Evolutionary conservation across 2,888 invertebrate genomes (phyloP).

Genomic region (Andrena bucephala): DNA sequence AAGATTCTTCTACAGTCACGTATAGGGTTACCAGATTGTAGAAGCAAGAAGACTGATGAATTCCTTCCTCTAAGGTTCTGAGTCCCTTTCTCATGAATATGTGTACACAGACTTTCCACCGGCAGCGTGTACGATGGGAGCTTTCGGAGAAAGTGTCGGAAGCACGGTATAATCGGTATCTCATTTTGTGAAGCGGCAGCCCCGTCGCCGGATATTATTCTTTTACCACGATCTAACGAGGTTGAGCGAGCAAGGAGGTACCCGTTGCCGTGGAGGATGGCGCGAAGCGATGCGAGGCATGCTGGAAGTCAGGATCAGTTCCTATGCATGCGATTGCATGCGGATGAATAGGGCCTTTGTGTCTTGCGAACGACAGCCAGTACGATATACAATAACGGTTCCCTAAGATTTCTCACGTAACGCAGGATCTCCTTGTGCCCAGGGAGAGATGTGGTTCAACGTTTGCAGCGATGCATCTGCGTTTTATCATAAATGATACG

Average conservation of each 20-base stretch:
- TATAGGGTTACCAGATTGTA: no score
- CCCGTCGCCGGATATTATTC: constrained; percentile 55
- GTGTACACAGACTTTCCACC: background rate
- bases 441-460: constrained; percentile 51
- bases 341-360: constrained; percentile 75
- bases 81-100: background rate
- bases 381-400: constrained; percentile 75
- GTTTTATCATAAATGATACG: constrained; percentile 42
- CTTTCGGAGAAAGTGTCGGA: constrained; percentile 41
- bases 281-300: constrained; percentile 66
- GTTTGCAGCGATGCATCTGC: constrained; percentile 54
- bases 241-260: constrained; percentile 62
- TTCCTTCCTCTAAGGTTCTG: no score
- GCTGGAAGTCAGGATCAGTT: constrained; percentile 72
- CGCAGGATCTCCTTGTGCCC: constrained; percentile 58
- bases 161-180: constrained; percentile 43
- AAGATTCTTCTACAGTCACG: no score
- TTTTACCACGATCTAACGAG: constrained; percentile 60
- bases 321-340: constrained; percentile 72
- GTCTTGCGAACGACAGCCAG: constrained; percentile 73
- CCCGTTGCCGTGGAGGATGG: constrained; percentile 50
- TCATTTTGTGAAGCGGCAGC: constrained; percentile 33
- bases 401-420: constrained; percentile 72
- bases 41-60: no score
- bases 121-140: background rate